Conservation (phyloP, 2,113 vertebrate genomes). For the Peucedramus taeniatus region DNA sequence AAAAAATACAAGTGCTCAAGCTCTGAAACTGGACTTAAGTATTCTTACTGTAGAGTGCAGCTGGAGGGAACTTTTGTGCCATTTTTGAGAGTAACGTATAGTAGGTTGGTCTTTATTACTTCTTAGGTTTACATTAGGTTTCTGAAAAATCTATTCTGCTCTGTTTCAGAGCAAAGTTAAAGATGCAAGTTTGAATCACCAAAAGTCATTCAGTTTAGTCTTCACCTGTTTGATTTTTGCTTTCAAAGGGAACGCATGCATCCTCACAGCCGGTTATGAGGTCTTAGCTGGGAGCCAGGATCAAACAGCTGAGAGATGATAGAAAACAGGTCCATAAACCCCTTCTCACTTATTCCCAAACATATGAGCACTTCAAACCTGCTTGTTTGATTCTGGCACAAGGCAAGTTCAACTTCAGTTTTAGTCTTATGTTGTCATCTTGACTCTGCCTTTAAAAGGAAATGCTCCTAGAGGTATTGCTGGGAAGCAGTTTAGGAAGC, state of each 20-base stretch:
- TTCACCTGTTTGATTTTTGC: slow-evolving; percentile 43
- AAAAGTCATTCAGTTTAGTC: neutral
- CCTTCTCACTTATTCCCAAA: slow-evolving; percentile 22
- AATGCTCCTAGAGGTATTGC: slow-evolving; percentile 21
- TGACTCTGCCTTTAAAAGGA: slow-evolving; percentile 22
- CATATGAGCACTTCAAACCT: slow-evolving; percentile 9
- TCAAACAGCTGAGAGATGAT: slow-evolving; percentile 37
- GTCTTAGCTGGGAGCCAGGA: slow-evolving; percentile 16
- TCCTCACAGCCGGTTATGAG: neutral
- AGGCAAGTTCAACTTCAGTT: neutral
- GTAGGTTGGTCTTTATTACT: neutral
- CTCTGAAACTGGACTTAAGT: neutral
- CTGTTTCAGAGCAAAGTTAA: neutral
- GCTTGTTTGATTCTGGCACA: slow-evolving; percentile 13
- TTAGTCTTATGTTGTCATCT: neutral
- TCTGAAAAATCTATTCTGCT: neutral
- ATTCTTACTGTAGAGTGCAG: neutral
- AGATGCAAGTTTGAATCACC: neutral
- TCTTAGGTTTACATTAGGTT: neutral
- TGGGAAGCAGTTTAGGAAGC: slow-evolving; percentile 35
- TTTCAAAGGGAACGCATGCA: slow-evolving; percentile 21
- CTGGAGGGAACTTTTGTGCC: neutral
- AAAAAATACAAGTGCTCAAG: neutral
- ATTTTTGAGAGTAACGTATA: neutral
- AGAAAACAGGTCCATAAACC: slow-evolving; percentile 26